phyloP scores from a whole-genome alignment of 2,888 invertebrate species.

The Coelopa pilipes region DNA sequence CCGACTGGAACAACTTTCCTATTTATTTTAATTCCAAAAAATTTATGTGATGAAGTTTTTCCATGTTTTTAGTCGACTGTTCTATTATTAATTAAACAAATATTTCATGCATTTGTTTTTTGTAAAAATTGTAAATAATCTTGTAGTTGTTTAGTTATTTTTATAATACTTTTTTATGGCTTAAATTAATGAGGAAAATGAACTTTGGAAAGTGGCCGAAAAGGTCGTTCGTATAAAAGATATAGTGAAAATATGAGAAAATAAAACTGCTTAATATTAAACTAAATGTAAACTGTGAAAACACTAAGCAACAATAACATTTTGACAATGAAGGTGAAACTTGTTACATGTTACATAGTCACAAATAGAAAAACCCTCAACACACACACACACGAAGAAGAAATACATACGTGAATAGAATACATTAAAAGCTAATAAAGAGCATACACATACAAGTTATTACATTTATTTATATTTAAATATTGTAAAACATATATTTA shows the following conservation, averaged over 20 bases:
- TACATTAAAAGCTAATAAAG: constrained; percentile 21
- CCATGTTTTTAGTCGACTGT: neutral
- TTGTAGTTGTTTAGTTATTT: constrained; percentile 23
- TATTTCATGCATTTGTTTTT: neutral
- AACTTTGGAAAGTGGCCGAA: too few relatives aligned
- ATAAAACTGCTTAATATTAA: constrained; percentile 28
- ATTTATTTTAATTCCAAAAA: too few relatives aligned
- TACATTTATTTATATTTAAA: constrained; percentile 63
- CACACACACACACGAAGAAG: neutral
- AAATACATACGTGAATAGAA: constrained; percentile 11
- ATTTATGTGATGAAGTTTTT: too few relatives aligned
- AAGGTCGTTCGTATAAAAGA: too few relatives aligned
- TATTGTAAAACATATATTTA: constrained; percentile 48
- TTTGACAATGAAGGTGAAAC: constrained; percentile 40
- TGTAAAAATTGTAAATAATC: constrained; percentile 29
- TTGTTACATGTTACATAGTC: constrained; percentile 52
- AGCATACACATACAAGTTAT: constrained; percentile 37
- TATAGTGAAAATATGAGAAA: constrained; percentile 21
- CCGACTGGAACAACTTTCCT: neutral
- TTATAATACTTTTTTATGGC: constrained; percentile 24
- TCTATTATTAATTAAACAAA: neutral
- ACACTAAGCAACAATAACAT: constrained; percentile 45
- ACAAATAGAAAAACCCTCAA: too few relatives aligned
- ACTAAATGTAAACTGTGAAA: constrained; percentile 30
- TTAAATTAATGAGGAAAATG: constrained; percentile 1